Base-by-base conservation (phyloP, 2,888 invertebrate species). In the Falcaria lacertinaria region DNA sequence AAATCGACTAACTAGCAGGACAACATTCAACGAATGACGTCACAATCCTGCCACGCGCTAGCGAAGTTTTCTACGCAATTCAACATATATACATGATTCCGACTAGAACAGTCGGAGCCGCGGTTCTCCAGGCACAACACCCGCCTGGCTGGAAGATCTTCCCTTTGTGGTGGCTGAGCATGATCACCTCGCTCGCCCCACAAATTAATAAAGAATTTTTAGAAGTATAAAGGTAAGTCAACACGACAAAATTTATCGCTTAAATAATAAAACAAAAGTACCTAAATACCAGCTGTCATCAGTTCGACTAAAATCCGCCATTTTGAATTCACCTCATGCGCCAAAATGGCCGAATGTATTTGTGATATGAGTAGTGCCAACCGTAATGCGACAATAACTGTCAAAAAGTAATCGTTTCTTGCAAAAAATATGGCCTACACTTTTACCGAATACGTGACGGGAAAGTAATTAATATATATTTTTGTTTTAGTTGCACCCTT, bases 351-450 rank as follows among this genome's bases (percentile, higher is more conserved):
- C 59, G 68, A 48, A 50, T 54, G 60, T 72, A 65, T 72, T 78
- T 74, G 71, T 68, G 76, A 74, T 69, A 70, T 63, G 64, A 65
- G 64, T 71, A 74, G 80, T 75, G 75, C 70, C 65, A 67, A 63
- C 69, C 69, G 73, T 80, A 85, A 83, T 82, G 82, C 68, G 64
- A 76, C 75, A 72, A 83, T 84, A 83, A 84, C 80, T 75, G 83
- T 84, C 82, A 82, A 86, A 84, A 76, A 67, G 80, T 73, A 78
- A 81, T 80, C 73, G 84, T 76, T 76, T 74, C 69, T 74, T 78
- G 78, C 77, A 81, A 83, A 85, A 87, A 81, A 78, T 82, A 85
- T 80, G 80, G 76, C 66, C 69, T 66, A 72, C 66, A 62, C 61
- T 66, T 69, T 76, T 74, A 59, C 57, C 60, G 49, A 46, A 51